Conservation (phyloP, 2,113 vertebrate species). For the Elephas maximus region DNA sequence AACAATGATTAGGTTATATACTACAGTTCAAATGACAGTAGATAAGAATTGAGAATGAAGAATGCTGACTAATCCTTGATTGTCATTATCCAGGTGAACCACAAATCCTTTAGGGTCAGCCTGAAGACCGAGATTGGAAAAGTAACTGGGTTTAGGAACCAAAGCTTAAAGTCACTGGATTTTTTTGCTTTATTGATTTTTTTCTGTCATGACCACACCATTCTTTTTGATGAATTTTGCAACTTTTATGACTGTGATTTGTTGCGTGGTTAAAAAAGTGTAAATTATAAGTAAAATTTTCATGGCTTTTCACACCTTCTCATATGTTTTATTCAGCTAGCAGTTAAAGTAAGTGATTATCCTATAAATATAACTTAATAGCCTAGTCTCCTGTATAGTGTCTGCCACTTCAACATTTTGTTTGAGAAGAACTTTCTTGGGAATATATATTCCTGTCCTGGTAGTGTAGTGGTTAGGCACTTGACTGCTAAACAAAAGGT, state of each 20-base stretch:
- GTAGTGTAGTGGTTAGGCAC: not conserved
- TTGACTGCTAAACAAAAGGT: not conserved
- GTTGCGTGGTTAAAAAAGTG: conserved; percentile 77
- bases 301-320: conserved; percentile 39
- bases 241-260: conserved; percentile 78
- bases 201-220: not conserved
- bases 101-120: not conserved
- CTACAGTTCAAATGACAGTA: conserved; percentile 23
- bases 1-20: conserved; percentile 5
- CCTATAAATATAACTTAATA: conserved; percentile 80
- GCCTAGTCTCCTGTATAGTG: conserved; percentile 50
- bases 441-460: conserved; percentile 71
- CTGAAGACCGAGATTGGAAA: conserved; percentile 35
- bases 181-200: conserved; percentile 59
- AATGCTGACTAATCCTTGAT: not conserved
- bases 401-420: conserved; percentile 62
- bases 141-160: not conserved
- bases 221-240: conserved; percentile 75
- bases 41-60: conserved; percentile 23
- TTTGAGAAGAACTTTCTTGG: not conserved
- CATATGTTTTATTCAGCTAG: conserved; percentile 77
- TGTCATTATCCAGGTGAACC: not conserved
- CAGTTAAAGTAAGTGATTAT: conserved; percentile 83
- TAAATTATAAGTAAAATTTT: conserved; percentile 84
- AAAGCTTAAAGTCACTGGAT: not conserved